Evolutionary conservation across 2,113 vertebrate species (phyloP), one percentile per base, ranked within the genome.

Genomic region (Pachyramphus minor): DNA sequence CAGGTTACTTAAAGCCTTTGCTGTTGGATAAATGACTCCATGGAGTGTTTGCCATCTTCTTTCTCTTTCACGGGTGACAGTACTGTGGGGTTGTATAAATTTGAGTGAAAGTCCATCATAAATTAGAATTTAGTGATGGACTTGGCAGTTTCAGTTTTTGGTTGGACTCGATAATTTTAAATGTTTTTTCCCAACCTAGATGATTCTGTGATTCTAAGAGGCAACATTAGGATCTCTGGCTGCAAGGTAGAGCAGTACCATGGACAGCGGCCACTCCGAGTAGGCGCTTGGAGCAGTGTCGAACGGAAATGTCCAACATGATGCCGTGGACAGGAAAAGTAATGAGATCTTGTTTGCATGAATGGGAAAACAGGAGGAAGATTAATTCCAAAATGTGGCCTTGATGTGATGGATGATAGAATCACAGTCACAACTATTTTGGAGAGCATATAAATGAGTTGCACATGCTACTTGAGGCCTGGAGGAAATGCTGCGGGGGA

Each of bases 271-370:
- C n/a, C 22, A 2, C 33, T 1, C 8, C 4, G 1, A 8, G 5
- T 4, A 8, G n/a, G 31, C 17, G 8, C 20, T 45, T 0, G 0
- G 5, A 5, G 11, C 0, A 0, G 5, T n/a, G 21, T 13, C 18
- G 22, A 17, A 35, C 2, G 47, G 55, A 35, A 76, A 71, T 42
- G 42, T 2, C 14, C 22, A 11, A 14, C 3, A 1, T 1, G 5
- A 9, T 6, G 15, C 39, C 30, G 12, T 10, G 30, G 19, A 71
- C 33, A 9, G 30, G 5, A 74, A 20, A 31, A 47, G 12, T 17
- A 37, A 56, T 17, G 8, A 41, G 41, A 20, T 14, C 35, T 60
- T 56, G 33, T 22, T 9, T 20, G 39, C 45, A 25, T 23, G 55
- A 80, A 72, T 47, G n/a, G n/a, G 24, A 75, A 41, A 94, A 20